Base-by-base conservation (phyloP, 2,113 vertebrate species). In the Percina caprodes region DNA sequence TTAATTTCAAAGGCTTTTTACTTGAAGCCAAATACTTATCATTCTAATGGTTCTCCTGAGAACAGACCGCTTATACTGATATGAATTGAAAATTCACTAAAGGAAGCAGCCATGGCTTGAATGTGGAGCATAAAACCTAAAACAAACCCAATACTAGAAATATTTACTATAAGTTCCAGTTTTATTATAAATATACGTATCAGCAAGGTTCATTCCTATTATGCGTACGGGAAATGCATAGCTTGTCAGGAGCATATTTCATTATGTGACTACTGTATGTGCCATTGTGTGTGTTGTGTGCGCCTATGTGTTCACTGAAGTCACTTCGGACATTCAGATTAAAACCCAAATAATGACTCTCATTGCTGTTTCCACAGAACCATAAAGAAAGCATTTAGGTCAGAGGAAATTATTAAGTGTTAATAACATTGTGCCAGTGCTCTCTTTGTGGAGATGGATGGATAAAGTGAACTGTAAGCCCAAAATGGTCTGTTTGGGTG, bases 1-100 rank as follows among this genome's bases (percentile, higher is more conserved):
- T 90, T 84, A 75, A 73, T 92, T 89, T 90, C 87, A 89, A 91
- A 89, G 88, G 67, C 77, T 85, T 91, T 91, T 93, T 91, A 90
- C 91, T 92, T 89, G 86, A 90, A 91, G 91, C 90, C 89, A 92
- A 92, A 90, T 90, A 92, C 88, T 87, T 86, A 79, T 91, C 86
- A 88, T 91, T 92, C 87, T 92, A 94, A 93, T 92, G 86, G 79
- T 62, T 85, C 91, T 91, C 87, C 82, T 85, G 89, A 93, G 92
- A 87, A 88, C 81, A 69, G 75, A 83, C 69, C 60, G 76, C 89
- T 89, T 91, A 88, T 86, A 83, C 85, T 87, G 88, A 90, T 91
- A 88, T 87, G 84, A 91, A 88, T 80, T 80, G 86, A 91, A 91
- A 88, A 93, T 88, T 86, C 84, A 90, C 83, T 49, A 74, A 92